phyloP scores from a whole-genome alignment of 2,113 vertebrate species.

The western clawed frog (Xenopus tropicalis) region UCB_Xtro_10.0 CM004451.2:77050001-77050500 shows the following conservation, averaged over 20 bases:
- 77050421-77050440: no score
- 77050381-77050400: no score
- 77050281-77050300: no score
- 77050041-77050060: not conserved
- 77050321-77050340: no score
- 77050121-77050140: constrained; percentile 82
- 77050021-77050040: not conserved
- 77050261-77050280: not conserved
- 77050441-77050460: no score
- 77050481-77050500: no score
- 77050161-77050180: constrained; percentile 90
- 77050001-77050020: no score
- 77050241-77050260: not conserved
- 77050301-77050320: no score
- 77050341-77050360: no score
- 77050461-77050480: no score
- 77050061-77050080: not conserved
- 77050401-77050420: no score
- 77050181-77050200: constrained; percentile 90
- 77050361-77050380: no score
- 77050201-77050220: constrained; percentile 70
- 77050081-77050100: constrained; percentile 78
- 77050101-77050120: constrained; percentile 81
- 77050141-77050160: constrained; percentile 87
- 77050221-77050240: not conserved